These are phyloP conservation scores for Papilio elwesi DNA, from an alignment of 2,888 invertebrate genomes.

Conservation along the genomic window DNA sequence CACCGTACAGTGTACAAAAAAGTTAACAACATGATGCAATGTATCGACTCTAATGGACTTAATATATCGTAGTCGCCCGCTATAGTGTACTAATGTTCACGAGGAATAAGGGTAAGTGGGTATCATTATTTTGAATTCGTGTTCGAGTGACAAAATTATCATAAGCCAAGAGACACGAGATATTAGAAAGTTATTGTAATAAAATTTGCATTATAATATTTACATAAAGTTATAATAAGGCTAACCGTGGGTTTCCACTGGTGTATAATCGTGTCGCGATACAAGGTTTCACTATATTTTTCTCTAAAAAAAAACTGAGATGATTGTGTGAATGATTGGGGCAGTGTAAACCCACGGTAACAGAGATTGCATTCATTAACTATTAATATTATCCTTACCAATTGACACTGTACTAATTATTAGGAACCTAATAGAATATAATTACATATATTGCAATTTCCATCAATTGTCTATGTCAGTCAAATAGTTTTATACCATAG, in stretches of 20 bases:
- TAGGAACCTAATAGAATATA: conserved; percentile 38
- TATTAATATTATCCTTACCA: conserved; percentile 36
- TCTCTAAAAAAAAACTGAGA: no score
- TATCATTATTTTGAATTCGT: not conserved
- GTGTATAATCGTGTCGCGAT: no score
- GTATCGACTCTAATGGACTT: not conserved
- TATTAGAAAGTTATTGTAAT: conserved; percentile 11
- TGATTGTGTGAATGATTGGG: no score
- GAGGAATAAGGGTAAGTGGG: not conserved
- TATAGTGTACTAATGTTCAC: no score
- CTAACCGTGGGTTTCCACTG: not conserved
- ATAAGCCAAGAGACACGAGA: not conserved
- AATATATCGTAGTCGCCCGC: no score
- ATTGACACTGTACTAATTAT: conserved; percentile 37
- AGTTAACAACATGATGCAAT: not conserved
- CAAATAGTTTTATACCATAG: conserved; percentile 10
- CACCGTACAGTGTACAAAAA: not conserved
- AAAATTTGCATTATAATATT: conserved; percentile 25
- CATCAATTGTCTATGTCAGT: conserved; percentile 20
- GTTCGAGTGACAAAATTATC: not conserved
- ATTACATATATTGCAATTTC: conserved; percentile 21
- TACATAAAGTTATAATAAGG: not conserved
- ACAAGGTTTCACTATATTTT: no score
- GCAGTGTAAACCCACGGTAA: no score
- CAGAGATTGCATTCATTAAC: conserved; percentile 26